phyloP scores from a whole-genome alignment of 1,140 invertebrate genomes.

The Ylistrum balloti region DNA sequence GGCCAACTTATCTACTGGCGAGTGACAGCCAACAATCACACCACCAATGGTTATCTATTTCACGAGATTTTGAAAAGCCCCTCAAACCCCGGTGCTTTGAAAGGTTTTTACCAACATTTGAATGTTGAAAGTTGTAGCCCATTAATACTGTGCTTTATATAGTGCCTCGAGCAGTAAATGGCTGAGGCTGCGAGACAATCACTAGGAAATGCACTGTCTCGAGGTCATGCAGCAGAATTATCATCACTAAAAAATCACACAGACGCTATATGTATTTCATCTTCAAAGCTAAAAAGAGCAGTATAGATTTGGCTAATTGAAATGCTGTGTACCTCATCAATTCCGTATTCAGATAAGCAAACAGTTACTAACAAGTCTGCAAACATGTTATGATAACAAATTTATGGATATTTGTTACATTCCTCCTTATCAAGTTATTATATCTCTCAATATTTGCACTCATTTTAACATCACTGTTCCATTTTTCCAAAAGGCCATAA shows the following conservation, averaged over 20 bases:
- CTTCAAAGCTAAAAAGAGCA: conserved; percentile 11
- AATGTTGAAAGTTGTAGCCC: neutral
- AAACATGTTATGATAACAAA: conserved; percentile 36
- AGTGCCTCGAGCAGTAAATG: neutral
- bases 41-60: conserved; percentile 21
- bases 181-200: conserved; percentile 6
- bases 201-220: conserved; percentile 37
- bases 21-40: conserved; percentile 2
- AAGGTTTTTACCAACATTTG: conserved; percentile 25
- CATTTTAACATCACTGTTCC: conserved; percentile 28
- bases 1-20: neutral
- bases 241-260: conserved; percentile 19
- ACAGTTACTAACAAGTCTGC: conserved; percentile 19
- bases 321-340: conserved; percentile 38
- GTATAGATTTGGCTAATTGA: conserved; percentile 39
- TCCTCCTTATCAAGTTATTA: conserved; percentile 29
- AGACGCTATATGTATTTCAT: conserved; percentile 35
- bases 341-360: conserved; percentile 25
- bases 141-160: neutral
- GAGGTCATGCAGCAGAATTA: conserved; percentile 17
- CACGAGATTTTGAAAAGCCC: conserved; percentile 26
- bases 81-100: conserved; percentile 37
- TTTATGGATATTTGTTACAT: conserved; percentile 33
- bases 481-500: conserved; percentile 39
- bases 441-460: conserved; percentile 30